Base-by-base conservation (phyloP, 2,797 vertebrate species). In the Poeciliopsis gracilis region DNA sequence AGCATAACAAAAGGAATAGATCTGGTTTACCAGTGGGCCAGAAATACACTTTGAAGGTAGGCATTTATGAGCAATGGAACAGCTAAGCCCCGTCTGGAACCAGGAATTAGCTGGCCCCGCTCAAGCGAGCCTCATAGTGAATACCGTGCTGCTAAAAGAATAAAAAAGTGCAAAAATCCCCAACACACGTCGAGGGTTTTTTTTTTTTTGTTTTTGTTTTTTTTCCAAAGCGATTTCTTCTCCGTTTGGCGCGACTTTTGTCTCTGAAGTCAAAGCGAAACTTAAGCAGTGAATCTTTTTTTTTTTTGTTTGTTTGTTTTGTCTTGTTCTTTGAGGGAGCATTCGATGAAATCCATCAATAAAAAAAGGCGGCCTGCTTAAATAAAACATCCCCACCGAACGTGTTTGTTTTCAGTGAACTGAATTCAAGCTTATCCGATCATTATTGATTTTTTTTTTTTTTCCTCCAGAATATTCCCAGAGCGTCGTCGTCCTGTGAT, bases 101-200 rank as follows among this genome's bases (percentile, higher is more conserved):
- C 88, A 93, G 90, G 91, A 95, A 94, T 95, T 94, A 95, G 90
- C 89, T 90, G 92, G 92, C 93, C 91, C 92, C 71, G 77, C 91
- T 93, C 80, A 85, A 86, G 90, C 47, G 76, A 85, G 89, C 84
- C 90, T 87, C 11, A 86, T 79, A 87, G 76, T 88, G 79, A 89
- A 66, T 84, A 90, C 91, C 87, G 86, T 84, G 91, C 36, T 57
- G 28, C 51, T 12, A 67, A 67, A 67, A 61, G 9, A 90, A 86
- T 92, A 1, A 23, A 49, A 47, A 51, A 23, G 20, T 53, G 51
- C 9, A 53, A 53, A 90, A 90, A 86, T 88, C 87, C 88, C 78
- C 72, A 83, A 87, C 89, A 84, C 84, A 81, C 88, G 86, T 90
- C 84, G 84, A 75, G 88, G 81, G 84, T 38, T 33, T 33, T 33